Conservation (phyloP, 2,113 vertebrate species). For the Sporophila hypoxantha region DNA sequence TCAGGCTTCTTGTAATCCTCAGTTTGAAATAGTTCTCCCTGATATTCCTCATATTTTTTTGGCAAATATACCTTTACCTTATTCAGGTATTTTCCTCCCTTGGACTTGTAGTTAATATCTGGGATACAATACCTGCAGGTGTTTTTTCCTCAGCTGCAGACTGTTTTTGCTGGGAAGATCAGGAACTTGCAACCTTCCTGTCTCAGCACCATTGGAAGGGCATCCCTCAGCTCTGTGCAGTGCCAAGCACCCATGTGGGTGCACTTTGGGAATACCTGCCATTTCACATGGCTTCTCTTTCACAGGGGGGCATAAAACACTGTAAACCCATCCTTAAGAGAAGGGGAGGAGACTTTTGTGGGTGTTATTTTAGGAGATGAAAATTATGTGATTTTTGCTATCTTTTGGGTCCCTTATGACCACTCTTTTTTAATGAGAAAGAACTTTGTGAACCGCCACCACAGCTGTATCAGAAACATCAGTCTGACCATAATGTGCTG, state of each 20-base stretch:
- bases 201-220: background rate
- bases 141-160: background rate
- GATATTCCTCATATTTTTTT: background rate
- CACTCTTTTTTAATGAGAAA: background rate
- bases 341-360: background rate
- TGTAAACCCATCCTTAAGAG: background rate
- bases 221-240: background rate
- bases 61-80: background rate
- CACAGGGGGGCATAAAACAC: background rate
- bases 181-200: background rate
- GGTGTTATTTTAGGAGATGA: background rate
- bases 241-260: background rate
- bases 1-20: background rate
- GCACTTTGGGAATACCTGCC: background rate
- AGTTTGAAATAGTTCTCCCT: background rate
- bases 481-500: background rate
- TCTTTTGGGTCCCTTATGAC: background rate
- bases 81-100: background rate
- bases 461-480: background rate
- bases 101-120: background rate
- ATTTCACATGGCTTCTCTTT: background rate
- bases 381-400: background rate
- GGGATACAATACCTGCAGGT: background rate
- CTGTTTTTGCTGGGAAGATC: background rate
- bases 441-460: background rate